Base-by-base conservation (phyloP, 2,888 invertebrate genomes). In the Acheta domesticus region DNA sequence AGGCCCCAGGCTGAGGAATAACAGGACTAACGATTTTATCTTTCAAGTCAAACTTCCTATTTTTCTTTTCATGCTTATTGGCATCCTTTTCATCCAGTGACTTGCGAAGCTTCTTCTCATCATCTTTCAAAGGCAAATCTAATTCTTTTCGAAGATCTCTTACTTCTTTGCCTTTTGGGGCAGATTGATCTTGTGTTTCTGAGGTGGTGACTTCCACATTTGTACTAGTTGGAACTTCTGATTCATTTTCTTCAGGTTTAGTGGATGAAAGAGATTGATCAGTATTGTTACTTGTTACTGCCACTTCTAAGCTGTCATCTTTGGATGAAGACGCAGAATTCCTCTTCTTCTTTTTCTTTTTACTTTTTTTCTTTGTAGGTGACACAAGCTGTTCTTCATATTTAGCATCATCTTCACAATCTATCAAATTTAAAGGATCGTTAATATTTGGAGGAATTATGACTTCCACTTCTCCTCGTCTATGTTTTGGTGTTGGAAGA, bases 1-100 rank as follows among this genome's bases (percentile, higher is more conserved):
- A 94, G 0, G 94, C 92, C 3, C 95, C 95, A 0, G 96, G 96
- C 86, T 96, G 96, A 12, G 95, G 96, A 80, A 96, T 93, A 62
- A 96, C 96, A 0, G 96, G 96, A 85, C 96, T 96, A 19, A 96
- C 96, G 83, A 96, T 96, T 87, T 95, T 96, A 86, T 96, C 96
- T 88, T 94, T 91, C 0, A 91, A 90, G 84, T 93, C 93, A 86
- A 92, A 14, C 73, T 80, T 82, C 48, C 77, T 48, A 36, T 48
- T 48, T 21, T 78, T 80, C 77, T 80, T 80, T 12, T 77, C 77
- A 78, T 49, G n/a, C 49, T 80, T 80, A 49, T 36, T 36, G 8
- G 19, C 19, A 20, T 78, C 78, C 48, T 76, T 76, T 19, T 75
- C 78, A 74, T 36, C 48, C 21, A 20, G 14, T 16, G 76, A n/a